Conservation (phyloP, 2,113 vertebrate species). For the Acanthisitta chloris region DNA sequence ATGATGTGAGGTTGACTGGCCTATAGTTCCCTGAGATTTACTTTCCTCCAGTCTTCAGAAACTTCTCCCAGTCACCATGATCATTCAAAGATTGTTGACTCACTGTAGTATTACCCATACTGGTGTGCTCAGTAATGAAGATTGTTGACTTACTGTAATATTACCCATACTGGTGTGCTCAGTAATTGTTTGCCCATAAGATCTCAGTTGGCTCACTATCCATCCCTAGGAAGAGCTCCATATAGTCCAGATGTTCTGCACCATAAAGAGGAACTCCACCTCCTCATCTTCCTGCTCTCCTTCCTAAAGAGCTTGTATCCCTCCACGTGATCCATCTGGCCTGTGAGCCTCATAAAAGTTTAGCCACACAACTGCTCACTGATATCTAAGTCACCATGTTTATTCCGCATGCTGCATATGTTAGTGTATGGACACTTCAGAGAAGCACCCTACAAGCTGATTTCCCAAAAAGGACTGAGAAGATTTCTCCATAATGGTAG, state of each 20-base stretch:
- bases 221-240: not conserved
- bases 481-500: not conserved
- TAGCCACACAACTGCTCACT: not conserved
- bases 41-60: not conserved
- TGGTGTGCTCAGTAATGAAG: not conserved
- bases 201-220: not conserved
- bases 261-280: not conserved
- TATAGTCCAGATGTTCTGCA: not conserved
- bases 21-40: not conserved
- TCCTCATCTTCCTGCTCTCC: not conserved
- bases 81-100: not conserved
- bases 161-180: not conserved
- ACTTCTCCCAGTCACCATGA: not conserved
- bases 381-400: not conserved
- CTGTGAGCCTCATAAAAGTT: not conserved
- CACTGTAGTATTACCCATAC: not conserved
- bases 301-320: not conserved
- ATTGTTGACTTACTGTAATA: not conserved
- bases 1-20: not conserved
- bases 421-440: not conserved
- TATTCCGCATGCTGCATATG: not conserved
- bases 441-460: not conserved
- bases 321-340: fast-evolving
- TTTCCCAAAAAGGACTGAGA: not conserved
- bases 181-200: not conserved